Base-by-base conservation (phyloP, 2,888 invertebrate genomes). In the Mythimna vitellina region DNA sequence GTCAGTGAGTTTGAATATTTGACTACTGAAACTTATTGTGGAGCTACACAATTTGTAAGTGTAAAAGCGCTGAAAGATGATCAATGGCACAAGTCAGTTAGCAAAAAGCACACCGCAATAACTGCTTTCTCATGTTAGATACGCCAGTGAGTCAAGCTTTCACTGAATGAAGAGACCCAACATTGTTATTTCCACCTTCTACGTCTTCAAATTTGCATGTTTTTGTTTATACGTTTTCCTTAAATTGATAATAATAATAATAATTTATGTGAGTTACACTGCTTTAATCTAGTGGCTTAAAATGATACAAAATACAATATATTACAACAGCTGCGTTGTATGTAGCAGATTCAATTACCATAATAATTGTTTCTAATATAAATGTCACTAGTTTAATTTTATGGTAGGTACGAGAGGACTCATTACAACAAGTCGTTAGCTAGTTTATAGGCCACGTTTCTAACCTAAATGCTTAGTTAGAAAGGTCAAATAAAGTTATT, bases 401-500 rank as follows among this genome's bases (percentile, higher is more conserved):
- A 73, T 64, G 35, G 49, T 66, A 25, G 56, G 42, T 66, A 69
- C 29, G 29, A 53, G 65, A 60, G 22, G 54, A 57, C 66, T 70
- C 83, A 73, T 79, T 73, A 83, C 53, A 63, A 60, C 38, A 58
- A 70, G 42, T 79, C 61, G 10, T 70, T 56, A 66, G n/a, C 17
- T 66, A 53, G 57, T 70, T 76, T 78, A 69, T 64, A 53, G 70
- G 54, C 32, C 65, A 79, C 53, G 66, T 61, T 76, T 68, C 25
- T 60, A 68, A 69, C 51, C 54, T 65, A 64, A 85, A 83, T 56
- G 56, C 66, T 60, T 58, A 64, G 53, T 66, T 22, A 68, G n/a
- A 76, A 83, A 76, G 69, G 76, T 70, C 65, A 68, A 69, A 78
- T 74, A 66, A 65, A 83, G 73, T 68, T 76, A 80, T 83, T 73